These are phyloP conservation scores for Takifugu bimaculatus DNA, from an alignment of 2,113 vertebrate genomes.

Conservation along the genomic window DNA sequence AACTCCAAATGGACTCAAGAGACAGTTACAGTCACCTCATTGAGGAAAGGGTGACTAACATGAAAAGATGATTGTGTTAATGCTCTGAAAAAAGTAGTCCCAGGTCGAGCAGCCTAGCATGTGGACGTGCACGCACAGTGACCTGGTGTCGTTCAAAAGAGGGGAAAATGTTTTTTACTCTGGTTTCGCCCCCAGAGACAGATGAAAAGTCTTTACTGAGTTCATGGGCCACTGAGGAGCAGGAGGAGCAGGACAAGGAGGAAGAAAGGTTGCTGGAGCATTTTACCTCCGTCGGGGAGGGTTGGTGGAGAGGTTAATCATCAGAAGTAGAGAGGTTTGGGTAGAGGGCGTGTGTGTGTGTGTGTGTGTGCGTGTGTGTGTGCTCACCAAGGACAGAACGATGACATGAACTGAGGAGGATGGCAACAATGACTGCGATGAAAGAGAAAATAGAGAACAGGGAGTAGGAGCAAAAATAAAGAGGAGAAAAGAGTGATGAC, in stretches of 20 bases:
- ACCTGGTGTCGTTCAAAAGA: conserved; percentile 31
- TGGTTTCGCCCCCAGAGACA: conserved; percentile 55
- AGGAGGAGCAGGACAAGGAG: conserved; percentile 15
- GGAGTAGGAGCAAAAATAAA: conserved; percentile 26
- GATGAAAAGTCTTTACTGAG: conserved; percentile 43
- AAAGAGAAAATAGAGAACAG: conserved; percentile 41
- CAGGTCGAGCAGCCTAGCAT: not conserved
- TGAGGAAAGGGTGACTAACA: no score
- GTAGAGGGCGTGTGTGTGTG: conserved; percentile 35
- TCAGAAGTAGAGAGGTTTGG: conserved; percentile 56
- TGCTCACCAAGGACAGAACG: conserved; percentile 47
- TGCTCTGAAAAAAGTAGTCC: no score
- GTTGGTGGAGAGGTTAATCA: conserved; percentile 52
- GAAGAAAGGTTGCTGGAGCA: conserved; percentile 23
- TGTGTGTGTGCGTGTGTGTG: conserved; percentile 1
- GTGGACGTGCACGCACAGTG: conserved; percentile 18
- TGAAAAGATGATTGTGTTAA: no score
- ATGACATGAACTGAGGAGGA: conserved; percentile 16
- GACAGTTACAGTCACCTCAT: conserved; percentile 26
- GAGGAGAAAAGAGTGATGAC: conserved; percentile 41
- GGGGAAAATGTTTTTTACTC: conserved; percentile 33
- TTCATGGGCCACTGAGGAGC: conserved; percentile 27
- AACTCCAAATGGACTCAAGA: conserved; percentile 63
- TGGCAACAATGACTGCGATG: conserved; percentile 40
- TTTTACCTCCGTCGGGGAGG: conserved; percentile 18